Percentiles rank a stretch among this genome's conserved stretches.
These are phyloP conservation scores for Clusia tigrina DNA, from an alignment of 2,888 invertebrate genomes.

Conservation along the genomic window DNA sequence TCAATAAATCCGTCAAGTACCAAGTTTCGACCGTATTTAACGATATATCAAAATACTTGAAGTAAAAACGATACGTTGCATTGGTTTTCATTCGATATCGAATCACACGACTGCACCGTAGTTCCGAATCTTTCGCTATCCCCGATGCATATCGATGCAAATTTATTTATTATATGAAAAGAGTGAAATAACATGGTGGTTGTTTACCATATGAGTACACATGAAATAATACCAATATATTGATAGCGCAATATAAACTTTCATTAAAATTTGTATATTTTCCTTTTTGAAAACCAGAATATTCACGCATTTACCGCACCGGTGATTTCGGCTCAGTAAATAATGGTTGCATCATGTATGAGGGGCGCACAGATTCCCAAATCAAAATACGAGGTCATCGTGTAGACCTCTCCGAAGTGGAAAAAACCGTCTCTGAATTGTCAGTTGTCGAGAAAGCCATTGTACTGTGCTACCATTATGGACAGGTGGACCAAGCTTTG, in stretches of 20 bases:
- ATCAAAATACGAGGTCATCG: slow-evolving; percentile 86
- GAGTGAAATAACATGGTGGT: too few species aligned
- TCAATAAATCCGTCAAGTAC: too few species aligned
- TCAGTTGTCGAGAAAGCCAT: slow-evolving; percentile 77
- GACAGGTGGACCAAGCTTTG: slow-evolving; percentile 75
- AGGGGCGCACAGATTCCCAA: slow-evolving; percentile 87
- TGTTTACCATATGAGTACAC: too few species aligned
- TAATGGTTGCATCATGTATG: slow-evolving; percentile 74
- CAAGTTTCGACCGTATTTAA: too few species aligned
- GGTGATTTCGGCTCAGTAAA: slow-evolving; percentile 81
- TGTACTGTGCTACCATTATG: slow-evolving; percentile 81
- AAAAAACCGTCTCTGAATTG: slow-evolving; percentile 73
- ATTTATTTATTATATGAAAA: too few species aligned
- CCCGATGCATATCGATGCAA: too few species aligned
- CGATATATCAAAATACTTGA: too few species aligned
- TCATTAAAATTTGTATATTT: too few species aligned
- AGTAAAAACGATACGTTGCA: too few species aligned
- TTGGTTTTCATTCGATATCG: background rate
- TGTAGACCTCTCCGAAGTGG: slow-evolving; percentile 85
- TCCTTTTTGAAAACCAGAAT: too few species aligned
- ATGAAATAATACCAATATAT: too few species aligned
- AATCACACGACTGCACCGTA: background rate
- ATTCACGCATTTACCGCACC: slow-evolving; percentile 78
- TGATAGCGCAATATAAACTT: too few species aligned
- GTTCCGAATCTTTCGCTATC: background rate